Conservation (phyloP, 2,888 invertebrate species). For the Mimas tiliae region DNA sequence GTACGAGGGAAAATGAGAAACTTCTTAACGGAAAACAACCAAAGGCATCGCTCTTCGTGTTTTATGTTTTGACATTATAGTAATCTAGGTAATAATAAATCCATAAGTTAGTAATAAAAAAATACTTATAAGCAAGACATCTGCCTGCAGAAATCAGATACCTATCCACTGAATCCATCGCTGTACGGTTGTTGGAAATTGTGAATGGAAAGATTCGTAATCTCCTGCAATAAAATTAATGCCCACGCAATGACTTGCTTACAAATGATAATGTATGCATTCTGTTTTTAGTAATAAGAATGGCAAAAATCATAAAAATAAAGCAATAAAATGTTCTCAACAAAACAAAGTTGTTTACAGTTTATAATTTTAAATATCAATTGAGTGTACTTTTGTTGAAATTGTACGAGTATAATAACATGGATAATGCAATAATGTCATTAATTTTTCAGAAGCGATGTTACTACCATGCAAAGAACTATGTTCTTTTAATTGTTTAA, state of each 20-base stretch:
- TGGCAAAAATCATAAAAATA: not conserved
- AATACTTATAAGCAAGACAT: no score
- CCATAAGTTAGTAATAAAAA: no score
- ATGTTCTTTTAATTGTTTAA: no score
- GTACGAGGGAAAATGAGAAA: no score
- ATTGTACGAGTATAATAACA: not conserved
- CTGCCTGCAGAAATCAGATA: not conserved
- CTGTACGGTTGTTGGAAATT: not conserved
- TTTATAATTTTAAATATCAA: not conserved
- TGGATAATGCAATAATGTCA: not conserved
- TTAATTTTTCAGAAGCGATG: no score
- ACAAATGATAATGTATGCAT: not conserved
- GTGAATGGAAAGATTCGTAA: not conserved
- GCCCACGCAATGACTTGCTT: no score
- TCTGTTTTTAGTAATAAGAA: not conserved
- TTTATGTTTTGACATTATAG: no score
- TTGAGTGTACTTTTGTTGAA: not conserved
- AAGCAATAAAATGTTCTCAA: not conserved
- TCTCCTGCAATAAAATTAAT: not conserved
- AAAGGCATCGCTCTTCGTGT: no score
- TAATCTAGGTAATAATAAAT: no score
- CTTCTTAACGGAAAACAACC: no score
- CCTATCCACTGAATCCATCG: not conserved
- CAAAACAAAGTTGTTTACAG: slow-evolving; percentile 13
- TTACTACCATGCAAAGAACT: no score